A percentile compares a stretch with the other conserved stretches of the same genome.
Conservation (phyloP, 2,113 vertebrate species). For the Protomyctophum bolini region DNA sequence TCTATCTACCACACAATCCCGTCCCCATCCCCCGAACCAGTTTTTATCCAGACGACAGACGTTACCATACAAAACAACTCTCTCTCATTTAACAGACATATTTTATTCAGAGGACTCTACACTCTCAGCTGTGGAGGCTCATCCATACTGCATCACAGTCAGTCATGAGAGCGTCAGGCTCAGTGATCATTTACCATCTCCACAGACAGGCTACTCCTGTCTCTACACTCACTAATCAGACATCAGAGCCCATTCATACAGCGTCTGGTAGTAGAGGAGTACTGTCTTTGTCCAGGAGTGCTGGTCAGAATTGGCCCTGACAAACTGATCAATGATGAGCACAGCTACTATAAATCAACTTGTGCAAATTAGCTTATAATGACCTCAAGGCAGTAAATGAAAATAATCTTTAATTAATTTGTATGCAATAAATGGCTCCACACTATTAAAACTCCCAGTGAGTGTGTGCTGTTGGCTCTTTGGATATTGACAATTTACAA, state of each 20-base stretch:
- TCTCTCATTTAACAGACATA: not conserved
- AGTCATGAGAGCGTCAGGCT: constrained; percentile 24
- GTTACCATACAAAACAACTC: not conserved
- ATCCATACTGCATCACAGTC: constrained; percentile 45
- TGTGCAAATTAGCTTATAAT: too few relatives aligned
- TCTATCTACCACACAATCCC: too few relatives aligned
- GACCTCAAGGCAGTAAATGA: too few relatives aligned
- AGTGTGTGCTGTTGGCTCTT: too few relatives aligned
- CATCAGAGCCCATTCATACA: not conserved
- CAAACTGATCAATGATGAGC: not conserved
- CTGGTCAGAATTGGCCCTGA: not conserved
- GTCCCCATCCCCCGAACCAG: too few relatives aligned
- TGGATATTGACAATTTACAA: too few relatives aligned
- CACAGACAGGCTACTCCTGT: constrained; percentile 3
- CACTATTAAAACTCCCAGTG: too few relatives aligned
- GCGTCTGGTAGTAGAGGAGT: constrained; percentile 5
- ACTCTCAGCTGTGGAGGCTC: constrained; percentile 41
- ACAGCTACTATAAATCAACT: too few relatives aligned
- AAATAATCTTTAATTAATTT: too few relatives aligned
- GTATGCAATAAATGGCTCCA: too few relatives aligned
- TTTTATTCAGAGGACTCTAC: constrained; percentile 36
- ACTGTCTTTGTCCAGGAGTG: not conserved
- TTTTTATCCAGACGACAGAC: not conserved
- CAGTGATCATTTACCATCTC: constrained; percentile 29
- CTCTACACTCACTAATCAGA: constrained; percentile 5